phyloP scores from a whole-genome alignment of 1,140 invertebrate species.

The Rhysida immarginata region DNA sequence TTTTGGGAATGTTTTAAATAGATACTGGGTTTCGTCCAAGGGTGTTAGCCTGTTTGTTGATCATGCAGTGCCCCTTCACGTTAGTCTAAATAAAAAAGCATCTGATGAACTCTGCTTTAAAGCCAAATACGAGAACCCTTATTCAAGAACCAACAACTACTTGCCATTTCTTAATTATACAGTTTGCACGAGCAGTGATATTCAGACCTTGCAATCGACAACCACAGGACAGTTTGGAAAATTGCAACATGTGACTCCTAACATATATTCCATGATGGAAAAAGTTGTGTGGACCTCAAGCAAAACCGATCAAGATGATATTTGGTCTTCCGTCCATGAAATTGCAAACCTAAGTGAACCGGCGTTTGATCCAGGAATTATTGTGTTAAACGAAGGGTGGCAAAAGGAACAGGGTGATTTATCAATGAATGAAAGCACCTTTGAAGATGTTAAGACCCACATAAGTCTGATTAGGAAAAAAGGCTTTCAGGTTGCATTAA shows the following conservation, averaged over 20 bases:
- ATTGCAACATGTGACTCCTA: constrained; percentile 12
- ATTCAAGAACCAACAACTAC: constrained; percentile 51
- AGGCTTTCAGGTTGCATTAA: constrained; percentile 21
- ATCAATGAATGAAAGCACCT: constrained; percentile 28
- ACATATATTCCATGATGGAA: constrained; percentile 22
- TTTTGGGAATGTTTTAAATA: constrained; percentile 57
- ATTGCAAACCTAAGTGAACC: too few species aligned
- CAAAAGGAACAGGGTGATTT: constrained; percentile 36
- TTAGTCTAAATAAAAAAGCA: constrained; percentile 26
- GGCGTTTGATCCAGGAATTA: constrained; percentile 25
- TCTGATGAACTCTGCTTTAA: constrained; percentile 51
- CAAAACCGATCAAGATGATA: too few species aligned
- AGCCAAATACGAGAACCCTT: constrained; percentile 50
- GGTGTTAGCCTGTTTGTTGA: constrained; percentile 63
- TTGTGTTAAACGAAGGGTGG: constrained; percentile 38
- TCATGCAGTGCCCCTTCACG: constrained; percentile 55
- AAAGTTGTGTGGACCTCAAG: constrained; percentile 62
- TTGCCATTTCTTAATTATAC: constrained; percentile 61
- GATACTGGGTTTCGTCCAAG: constrained; percentile 69
- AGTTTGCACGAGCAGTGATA: constrained; percentile 62
- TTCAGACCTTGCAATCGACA: constrained; percentile 54
- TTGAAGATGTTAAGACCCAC: constrained; percentile 62
- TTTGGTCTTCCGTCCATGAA: too few species aligned
- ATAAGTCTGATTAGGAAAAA: constrained; percentile 48
- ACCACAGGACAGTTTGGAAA: constrained; percentile 41